Conservation (phyloP, 2,113 vertebrate species). For the Peromyscus maniculatus region DNA sequence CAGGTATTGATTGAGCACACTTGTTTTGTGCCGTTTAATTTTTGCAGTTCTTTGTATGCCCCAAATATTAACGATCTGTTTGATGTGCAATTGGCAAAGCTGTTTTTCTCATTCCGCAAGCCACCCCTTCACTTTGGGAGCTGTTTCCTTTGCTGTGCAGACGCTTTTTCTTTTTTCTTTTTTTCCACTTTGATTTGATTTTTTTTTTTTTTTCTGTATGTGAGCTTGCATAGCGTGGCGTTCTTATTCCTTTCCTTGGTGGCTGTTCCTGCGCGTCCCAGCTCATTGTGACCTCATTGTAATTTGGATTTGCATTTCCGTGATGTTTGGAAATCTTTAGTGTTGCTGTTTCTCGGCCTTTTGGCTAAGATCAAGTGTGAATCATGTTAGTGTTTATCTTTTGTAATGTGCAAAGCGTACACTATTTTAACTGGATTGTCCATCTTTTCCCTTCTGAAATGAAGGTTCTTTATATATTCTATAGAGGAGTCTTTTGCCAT, state of each 20-base stretch:
- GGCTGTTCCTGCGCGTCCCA: not conserved
- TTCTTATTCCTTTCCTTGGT: not conserved
- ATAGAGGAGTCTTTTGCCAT: not conserved
- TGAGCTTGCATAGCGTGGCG: not conserved
- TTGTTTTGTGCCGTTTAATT: not conserved
- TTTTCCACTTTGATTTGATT: not conserved
- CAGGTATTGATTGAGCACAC: not conserved
- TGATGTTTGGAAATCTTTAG: no score
- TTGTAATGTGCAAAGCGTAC: not conserved
- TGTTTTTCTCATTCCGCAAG: not conserved
- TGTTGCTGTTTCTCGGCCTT: not conserved
- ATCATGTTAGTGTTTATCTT: not conserved
- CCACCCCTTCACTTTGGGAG: not conserved
- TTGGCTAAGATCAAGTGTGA: constrained; percentile 8
- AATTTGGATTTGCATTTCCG: not conserved
- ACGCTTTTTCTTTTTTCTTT: not conserved
- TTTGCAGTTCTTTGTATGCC: not conserved
- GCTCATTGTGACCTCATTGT: not conserved
- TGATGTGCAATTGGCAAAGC: not conserved
- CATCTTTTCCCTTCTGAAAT: not conserved
- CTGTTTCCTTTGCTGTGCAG: not conserved
- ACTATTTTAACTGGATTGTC: not conserved
- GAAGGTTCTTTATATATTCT: not conserved
- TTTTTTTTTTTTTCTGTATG: not conserved
- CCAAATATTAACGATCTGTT: not conserved